These are phyloP conservation scores for roundworm (Caenorhabditis elegans) DNA, from an alignment of 1,140 invertebrate genomes.

Conservation along the genomic window DNA sequence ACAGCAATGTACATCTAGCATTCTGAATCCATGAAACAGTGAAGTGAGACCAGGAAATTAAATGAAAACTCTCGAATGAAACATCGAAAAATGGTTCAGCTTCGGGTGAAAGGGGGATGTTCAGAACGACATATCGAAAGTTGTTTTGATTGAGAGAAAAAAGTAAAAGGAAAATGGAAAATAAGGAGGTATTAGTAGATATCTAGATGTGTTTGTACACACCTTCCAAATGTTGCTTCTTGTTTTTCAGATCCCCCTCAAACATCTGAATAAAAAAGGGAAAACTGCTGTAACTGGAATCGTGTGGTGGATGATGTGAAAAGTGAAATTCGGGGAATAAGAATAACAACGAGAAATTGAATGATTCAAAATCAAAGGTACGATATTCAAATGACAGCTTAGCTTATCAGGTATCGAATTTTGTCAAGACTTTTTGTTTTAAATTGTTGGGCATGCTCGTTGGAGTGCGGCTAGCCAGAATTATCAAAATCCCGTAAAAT, in stretches of 20 bases:
- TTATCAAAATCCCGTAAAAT: too few species aligned
- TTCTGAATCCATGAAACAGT: neutral
- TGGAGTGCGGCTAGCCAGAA: too few species aligned
- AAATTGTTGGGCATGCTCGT: too few species aligned
- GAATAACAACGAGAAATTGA: conserved; percentile 3
- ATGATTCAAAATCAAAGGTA: neutral
- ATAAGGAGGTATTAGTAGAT: neutral
- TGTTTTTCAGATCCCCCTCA: conserved; percentile 8
- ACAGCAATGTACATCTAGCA: conserved; percentile 5
- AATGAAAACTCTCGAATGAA: neutral
- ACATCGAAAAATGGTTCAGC: neutral
- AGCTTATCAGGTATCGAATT: too few species aligned
- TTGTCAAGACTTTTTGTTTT: too few species aligned
- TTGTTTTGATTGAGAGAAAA: conserved; percentile 12
- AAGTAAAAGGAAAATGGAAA: neutral
- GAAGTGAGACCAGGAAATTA: neutral
- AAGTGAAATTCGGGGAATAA: neutral
- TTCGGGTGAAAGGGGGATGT: neutral
- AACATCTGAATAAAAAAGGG: neutral
- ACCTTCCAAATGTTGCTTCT: conserved; percentile 20
- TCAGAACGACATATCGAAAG: neutral
- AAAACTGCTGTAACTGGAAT: conserved; percentile 1
- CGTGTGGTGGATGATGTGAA: neutral
- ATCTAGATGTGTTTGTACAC: conserved; percentile 30
- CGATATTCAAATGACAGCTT: too few species aligned